Conservation (phyloP, 2,113 vertebrate species). For the Pterocles burchelli region DNA sequence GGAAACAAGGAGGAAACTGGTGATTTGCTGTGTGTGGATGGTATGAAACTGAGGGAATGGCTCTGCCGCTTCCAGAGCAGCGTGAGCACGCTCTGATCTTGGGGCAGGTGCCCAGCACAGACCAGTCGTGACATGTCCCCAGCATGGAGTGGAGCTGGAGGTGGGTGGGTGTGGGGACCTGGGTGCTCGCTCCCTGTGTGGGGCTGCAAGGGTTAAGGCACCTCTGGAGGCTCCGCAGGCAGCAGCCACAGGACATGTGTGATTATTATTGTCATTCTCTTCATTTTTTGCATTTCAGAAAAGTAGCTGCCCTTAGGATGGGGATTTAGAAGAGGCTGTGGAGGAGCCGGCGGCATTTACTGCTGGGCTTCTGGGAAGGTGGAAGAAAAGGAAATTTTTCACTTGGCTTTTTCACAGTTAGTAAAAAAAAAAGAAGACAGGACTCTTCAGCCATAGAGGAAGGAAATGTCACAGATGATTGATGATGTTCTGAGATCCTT, state of each 20-base stretch:
- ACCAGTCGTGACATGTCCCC: accelerated
- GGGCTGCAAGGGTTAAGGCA: not conserved
- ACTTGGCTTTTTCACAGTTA: not conserved
- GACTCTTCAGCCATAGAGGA: not conserved
- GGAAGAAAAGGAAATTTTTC: not conserved
- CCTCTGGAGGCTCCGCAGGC: not conserved
- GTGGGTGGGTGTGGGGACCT: not conserved
- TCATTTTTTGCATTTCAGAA: not conserved
- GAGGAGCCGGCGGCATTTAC: accelerated
- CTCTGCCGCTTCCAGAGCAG: not conserved
- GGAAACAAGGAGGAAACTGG: not conserved
- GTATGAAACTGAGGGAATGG: not conserved
- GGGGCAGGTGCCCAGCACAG: not conserved
- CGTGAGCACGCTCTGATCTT: accelerated
- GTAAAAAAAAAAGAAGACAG: not conserved
- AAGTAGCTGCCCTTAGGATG: not conserved
- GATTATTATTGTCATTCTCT: not conserved
- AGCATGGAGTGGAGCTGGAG: accelerated
- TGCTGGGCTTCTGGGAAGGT: not conserved
- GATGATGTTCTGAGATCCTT: not conserved
- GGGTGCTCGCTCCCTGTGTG: accelerated
- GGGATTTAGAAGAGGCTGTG: not conserved
- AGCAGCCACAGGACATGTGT: not conserved
- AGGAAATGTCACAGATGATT: not conserved
- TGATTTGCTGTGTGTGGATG: not conserved